Evolutionary conservation across 2,797 vertebrate species (phyloP).

Genomic region (Urosaurus nigricauda): DNA sequence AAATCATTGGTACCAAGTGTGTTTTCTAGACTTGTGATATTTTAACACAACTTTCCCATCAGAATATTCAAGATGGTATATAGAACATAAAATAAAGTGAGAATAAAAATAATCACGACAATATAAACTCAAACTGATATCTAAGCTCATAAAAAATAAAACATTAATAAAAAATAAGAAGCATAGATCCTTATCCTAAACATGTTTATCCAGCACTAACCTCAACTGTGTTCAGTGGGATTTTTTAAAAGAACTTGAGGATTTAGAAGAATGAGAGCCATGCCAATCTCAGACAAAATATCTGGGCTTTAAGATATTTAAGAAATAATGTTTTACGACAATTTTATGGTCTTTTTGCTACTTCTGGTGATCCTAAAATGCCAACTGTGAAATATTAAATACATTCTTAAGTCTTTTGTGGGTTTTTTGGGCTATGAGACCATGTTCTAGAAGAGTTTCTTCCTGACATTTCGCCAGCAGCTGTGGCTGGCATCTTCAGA

Average conservation of each 20-base stretch:
- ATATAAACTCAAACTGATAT: not conserved
- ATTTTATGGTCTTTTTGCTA: not conserved
- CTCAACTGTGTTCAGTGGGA: not conserved
- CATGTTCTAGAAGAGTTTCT: too few species aligned
- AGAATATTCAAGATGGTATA: not conserved
- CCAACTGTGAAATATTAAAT: too few species aligned
- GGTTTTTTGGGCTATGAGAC: too few species aligned
- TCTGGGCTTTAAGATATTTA: not conserved
- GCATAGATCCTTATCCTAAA: not conserved
- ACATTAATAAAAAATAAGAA: not conserved
- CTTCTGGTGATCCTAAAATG: not conserved
- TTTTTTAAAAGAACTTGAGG: not conserved
- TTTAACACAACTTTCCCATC: not conserved
- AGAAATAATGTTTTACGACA: not conserved
- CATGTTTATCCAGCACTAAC: not conserved
- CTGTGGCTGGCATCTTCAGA: too few species aligned
- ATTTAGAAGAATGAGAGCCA: not conserved
- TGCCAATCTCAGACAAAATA: not conserved
- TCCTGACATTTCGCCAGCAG: too few species aligned
- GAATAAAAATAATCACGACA: not conserved
- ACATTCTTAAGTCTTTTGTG: too few species aligned
- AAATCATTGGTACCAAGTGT: not conserved
- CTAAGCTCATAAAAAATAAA: not conserved
- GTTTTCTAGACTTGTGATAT: not conserved
- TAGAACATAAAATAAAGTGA: not conserved